These are phyloP conservation scores for Stomatorhinus ivindoensis DNA, from an alignment of 2,113 vertebrate species.

Conservation along the genomic window DNA sequence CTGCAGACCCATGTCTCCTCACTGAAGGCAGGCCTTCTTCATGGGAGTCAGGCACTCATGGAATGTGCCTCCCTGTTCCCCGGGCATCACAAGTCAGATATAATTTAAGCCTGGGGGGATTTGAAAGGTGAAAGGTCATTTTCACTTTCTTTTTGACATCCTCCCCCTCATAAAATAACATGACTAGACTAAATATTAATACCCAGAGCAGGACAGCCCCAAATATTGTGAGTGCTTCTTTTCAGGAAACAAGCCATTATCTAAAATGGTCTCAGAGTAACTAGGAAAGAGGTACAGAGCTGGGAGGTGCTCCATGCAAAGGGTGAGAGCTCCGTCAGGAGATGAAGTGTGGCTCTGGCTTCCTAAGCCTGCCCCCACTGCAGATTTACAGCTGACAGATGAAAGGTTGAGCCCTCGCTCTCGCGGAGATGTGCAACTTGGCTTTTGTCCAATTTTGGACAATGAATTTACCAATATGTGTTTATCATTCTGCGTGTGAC, in stretches of 20 bases:
- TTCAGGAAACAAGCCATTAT: not conserved
- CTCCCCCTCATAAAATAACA: not conserved
- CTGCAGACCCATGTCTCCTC: not conserved
- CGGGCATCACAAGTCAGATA: not conserved
- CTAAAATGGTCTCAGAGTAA: not conserved
- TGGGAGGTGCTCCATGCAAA: not conserved
- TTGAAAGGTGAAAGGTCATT: constrained; percentile 5
- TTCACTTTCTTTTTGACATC: not conserved
- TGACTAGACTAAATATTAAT: not conserved
- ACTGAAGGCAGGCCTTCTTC: not conserved
- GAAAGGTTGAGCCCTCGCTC: not conserved
- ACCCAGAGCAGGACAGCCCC: not conserved
- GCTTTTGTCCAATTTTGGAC: not conserved
- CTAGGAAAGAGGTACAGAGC: not conserved
- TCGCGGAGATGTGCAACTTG: not conserved
- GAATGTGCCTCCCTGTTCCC: not conserved
- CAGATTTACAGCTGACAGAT: constrained; percentile 26
- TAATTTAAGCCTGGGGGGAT: not conserved
- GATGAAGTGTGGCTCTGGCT: not conserved
- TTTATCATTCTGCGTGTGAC: not conserved
- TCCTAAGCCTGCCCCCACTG: not conserved
- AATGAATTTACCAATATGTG: not conserved
- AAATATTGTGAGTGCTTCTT: not conserved
- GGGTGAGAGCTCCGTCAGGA: not conserved
- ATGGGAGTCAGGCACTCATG: not conserved